These are phyloP conservation scores for Sciurus carolinensis DNA, from an alignment of 2,797 vertebrate species.

Conservation along the genomic window DNA sequence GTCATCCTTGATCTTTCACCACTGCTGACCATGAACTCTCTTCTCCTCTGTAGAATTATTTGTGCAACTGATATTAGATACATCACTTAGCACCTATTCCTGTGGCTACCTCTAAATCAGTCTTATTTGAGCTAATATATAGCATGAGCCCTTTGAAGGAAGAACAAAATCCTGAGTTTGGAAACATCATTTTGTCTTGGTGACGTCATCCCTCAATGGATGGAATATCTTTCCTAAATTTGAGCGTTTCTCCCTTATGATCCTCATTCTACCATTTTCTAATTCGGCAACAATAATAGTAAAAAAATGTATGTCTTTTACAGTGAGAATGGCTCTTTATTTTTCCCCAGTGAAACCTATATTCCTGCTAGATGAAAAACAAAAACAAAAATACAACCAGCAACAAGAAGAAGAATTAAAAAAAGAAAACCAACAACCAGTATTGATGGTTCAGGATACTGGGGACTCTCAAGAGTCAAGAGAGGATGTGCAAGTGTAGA, in stretches of 20 bases:
- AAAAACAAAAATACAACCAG: not conserved
- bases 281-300: constrained; percentile 3
- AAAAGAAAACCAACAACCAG: not conserved
- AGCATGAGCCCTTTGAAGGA: not conserved
- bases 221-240: not conserved
- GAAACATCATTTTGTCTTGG: not conserved
- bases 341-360: not conserved
- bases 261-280: not conserved
- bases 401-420: no score
- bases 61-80: not conserved
- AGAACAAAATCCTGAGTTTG: not conserved
- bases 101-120: not conserved
- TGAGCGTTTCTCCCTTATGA: not conserved
- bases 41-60: not conserved
- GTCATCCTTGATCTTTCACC: not conserved
- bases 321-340: not conserved
- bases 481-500: not conserved
- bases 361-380: not conserved
- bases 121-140: not conserved
- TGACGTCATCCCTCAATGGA: not conserved
- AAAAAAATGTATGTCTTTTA: not conserved
- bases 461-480: not conserved
- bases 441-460: not conserved
- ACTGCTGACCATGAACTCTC: not conserved
- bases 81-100: not conserved